Percentiles rank a stretch among this genome's conserved stretches.
Conservation (phyloP, 2,113 vertebrate genomes). For the Xyliphius kryptos region DNA sequence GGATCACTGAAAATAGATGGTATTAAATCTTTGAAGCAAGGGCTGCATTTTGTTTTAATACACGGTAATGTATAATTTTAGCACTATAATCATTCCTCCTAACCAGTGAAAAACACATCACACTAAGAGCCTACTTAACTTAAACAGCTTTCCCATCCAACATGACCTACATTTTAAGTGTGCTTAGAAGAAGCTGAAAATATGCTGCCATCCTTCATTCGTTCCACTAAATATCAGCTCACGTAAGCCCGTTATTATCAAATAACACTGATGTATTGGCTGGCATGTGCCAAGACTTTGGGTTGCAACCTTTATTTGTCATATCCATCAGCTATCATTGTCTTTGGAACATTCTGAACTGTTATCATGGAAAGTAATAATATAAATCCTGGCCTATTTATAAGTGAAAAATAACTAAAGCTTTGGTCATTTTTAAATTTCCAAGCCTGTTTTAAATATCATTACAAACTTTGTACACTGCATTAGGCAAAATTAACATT, state of each 20-base stretch:
- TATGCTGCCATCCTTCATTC: conserved; percentile 14
- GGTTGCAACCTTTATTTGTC: conserved; percentile 10
- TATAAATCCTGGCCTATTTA: conserved; percentile 3
- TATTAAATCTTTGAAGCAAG: conserved; percentile 5
- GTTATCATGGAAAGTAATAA: not conserved
- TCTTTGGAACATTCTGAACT: conserved; percentile 6
- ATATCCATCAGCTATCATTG: not conserved
- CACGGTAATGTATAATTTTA: not conserved
- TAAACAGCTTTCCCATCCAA: conserved; percentile 10
- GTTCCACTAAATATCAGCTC: conserved; percentile 16
- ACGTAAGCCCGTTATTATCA: conserved; percentile 26
- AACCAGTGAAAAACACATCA: conserved; percentile 1
- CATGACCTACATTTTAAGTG: conserved; percentile 16
- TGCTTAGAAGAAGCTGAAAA: conserved; percentile 2
- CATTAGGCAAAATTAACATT: not conserved
- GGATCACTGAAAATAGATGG: conserved; percentile 11
- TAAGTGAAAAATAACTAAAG: not conserved
- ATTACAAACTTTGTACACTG: not conserved
- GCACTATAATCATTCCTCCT: conserved; percentile 7
- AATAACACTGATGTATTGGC: conserved; percentile 20
- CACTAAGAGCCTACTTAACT: conserved; percentile 15
- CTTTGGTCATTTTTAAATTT: conserved; percentile 3
- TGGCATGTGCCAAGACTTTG: conserved; percentile 14
- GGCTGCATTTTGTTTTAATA: not conserved
- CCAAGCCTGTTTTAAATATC: not conserved